Evolutionary conservation across 2,113 vertebrate genomes (phyloP), one percentile per base, ranked within the genome.

Genomic region (Chaenocephalus aceratus): DNA sequence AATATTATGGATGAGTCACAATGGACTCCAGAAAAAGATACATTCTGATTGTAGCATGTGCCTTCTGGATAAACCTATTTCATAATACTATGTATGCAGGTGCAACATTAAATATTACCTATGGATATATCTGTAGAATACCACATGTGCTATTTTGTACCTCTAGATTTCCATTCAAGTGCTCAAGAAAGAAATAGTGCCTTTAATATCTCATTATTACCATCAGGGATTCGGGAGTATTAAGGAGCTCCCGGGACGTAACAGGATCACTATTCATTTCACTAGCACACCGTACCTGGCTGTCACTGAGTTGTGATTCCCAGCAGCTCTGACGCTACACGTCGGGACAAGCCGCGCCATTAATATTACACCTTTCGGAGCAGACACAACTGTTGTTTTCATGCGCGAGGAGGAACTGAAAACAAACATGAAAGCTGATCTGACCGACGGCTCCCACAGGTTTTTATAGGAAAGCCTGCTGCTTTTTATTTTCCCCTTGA

Each of bases 301-400:
- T 89, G 91, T 89, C 86, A 88, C 77, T 14, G 64, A 64, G 64
- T 49, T 60, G 60, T 66, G 63, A 57, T 79, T 80, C 71, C 80
- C 84, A 82, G 58, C 76, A 61, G 71, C 77, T 36, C 48, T n/a
- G 59, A 59, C 54, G 45, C 56, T 80, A 13, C 90, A 86, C 61
- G 92, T 83, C 77, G 61, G 70, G 81, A 80, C 89, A 91, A 80
- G 85, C 57, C 58, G 64, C 86, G 80, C 75, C 86, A 88, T 86
- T 76, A 75, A 81, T 72, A 74, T 71, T 34, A 60, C 10, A 75
- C 65, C 26, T 64, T 51, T 21, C 52, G 72, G 44, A 26, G 64
- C 77, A 83, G 67, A 85, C 76, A 51, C 60, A 80, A 76, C 62
- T 65, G 78, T 65, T 85, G 88, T 89, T 84, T 84, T 79, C 68